These are phyloP conservation scores for Vulpes ferrilata DNA, from an alignment of 2,113 vertebrate species.

Conservation along the genomic window DNA sequence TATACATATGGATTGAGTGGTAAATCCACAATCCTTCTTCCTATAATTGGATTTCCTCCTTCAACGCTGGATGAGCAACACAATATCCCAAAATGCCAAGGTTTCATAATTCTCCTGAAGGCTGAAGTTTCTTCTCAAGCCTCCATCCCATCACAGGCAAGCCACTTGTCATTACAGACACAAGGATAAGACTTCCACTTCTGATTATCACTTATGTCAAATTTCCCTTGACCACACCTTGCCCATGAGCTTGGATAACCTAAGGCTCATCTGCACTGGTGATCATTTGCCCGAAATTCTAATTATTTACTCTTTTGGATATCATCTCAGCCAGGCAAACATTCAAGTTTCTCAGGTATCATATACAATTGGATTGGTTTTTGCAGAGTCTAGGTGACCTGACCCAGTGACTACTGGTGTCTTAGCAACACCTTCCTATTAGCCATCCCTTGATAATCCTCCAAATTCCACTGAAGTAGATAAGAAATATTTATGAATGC, in stretches of 20 bases:
- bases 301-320: not conserved
- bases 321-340: not conserved
- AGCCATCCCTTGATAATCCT: not conserved
- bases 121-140: not conserved
- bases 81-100: not conserved
- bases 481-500: not conserved
- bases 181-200: not conserved
- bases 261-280: not conserved
- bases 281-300: not conserved
- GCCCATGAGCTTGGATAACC: not conserved
- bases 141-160: not conserved
- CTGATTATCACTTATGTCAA: not conserved
- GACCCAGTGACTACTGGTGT: not conserved
- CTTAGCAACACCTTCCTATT: not conserved
- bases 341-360: not conserved
- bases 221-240: not conserved
- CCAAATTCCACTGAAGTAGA: not conserved
- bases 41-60: not conserved
- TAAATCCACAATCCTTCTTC: not conserved
- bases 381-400: not conserved
- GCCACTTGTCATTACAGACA: not conserved
- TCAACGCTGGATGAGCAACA: not conserved
- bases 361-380: not conserved
- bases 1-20: not conserved
- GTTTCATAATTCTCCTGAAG: not conserved